These are phyloP conservation scores for Martes martes DNA, from an alignment of 2,113 vertebrate species.

Conservation along the genomic window DNA sequence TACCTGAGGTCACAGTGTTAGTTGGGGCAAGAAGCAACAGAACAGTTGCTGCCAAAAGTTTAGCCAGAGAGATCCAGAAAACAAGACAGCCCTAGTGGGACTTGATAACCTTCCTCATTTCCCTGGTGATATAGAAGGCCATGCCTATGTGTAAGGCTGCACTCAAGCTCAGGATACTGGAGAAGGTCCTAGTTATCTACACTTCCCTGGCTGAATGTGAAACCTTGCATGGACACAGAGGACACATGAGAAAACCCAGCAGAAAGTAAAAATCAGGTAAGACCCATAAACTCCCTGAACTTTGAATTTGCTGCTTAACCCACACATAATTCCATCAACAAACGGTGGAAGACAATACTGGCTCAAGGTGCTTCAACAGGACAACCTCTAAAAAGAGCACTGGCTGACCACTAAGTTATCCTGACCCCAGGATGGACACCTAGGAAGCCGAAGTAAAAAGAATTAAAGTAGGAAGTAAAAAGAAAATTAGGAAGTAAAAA, in stretches of 20 bases:
- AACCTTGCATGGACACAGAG: not conserved
- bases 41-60: not conserved
- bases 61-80: conserved; percentile 18
- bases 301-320: not conserved
- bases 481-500: too few species aligned
- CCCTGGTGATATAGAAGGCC: not conserved
- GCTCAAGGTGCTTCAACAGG: not conserved
- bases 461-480: too few species aligned
- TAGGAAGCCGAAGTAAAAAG: conserved; percentile 15
- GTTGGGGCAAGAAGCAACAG: conserved; percentile 1
- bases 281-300: not conserved
- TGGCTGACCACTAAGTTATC: not conserved
- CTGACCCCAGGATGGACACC: not conserved
- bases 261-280: conserved; percentile 7
- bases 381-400: not conserved
- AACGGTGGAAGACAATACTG: not conserved
- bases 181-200: not conserved
- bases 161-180: not conserved
- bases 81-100: not conserved
- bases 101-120: not conserved
- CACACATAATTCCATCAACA: not conserved
- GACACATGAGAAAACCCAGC: not conserved
- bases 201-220: not conserved
- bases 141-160: not conserved
- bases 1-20: conserved; percentile 7